Percentiles rank a stretch among this genome's conserved stretches.
These are phyloP conservation scores for Anser brachyrhynchus DNA, from an alignment of 2,113 vertebrate species.

Conservation along the genomic window DNA sequence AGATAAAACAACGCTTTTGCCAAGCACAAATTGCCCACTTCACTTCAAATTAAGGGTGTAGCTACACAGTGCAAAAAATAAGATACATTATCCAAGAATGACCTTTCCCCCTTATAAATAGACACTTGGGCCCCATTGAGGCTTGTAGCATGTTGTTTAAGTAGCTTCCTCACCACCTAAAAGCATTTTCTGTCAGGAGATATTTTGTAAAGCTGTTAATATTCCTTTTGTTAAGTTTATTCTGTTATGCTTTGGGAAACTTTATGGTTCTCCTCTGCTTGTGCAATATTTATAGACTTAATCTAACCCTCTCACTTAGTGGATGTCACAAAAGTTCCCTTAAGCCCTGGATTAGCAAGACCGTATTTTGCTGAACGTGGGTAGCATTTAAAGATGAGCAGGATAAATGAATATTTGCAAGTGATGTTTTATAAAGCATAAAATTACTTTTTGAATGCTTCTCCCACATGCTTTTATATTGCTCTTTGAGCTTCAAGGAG, in stretches of 20 bases:
- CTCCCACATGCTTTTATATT: background rate
- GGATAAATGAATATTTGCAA: slow-evolving; percentile 41
- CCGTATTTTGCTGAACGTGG: background rate
- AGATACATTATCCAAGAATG: background rate
- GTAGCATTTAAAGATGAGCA: slow-evolving; percentile 29
- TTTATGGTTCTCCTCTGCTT: background rate
- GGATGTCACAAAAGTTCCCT: slow-evolving; percentile 4
- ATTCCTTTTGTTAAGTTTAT: background rate
- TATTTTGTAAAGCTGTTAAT: background rate
- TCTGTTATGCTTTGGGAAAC: background rate
- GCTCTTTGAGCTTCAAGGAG: slow-evolving; percentile 20
- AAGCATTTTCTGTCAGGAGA: background rate
- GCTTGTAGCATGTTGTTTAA: background rate
- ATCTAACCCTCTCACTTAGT: slow-evolving; percentile 24
- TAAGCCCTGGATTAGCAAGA: slow-evolving; percentile 40
- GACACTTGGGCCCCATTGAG: rapidly evolving
- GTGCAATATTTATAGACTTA: slow-evolving; percentile 39
- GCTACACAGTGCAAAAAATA: background rate
- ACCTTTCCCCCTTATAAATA: background rate
- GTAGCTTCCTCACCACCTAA: background rate
- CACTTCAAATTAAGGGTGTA: background rate
- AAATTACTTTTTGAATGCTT: slow-evolving; percentile 49
- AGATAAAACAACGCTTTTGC: background rate
- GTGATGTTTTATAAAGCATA: slow-evolving; percentile 39
- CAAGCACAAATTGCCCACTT: background rate